Percentiles rank a stretch among this genome's conserved stretches.
phyloP scores from a whole-genome alignment of 2,113 vertebrate species.

The Zosterops borbonicus region DNA sequence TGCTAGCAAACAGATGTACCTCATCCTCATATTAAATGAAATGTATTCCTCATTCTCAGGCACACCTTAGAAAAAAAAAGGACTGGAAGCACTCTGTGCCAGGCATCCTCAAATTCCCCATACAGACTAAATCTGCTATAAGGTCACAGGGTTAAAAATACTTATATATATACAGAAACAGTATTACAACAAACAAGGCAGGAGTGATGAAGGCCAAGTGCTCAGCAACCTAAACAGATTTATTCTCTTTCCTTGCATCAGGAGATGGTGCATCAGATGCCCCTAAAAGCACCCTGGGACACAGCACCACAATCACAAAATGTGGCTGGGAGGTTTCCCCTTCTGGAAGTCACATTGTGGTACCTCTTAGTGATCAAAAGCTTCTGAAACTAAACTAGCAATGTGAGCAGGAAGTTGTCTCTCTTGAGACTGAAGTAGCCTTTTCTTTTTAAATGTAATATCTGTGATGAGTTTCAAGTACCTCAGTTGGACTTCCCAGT shows the following conservation, averaged over 20 bases:
- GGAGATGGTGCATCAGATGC: not conserved
- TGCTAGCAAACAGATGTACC: not conserved
- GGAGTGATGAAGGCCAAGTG: not conserved
- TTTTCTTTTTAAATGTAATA: not conserved
- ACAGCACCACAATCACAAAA: rapidly evolving
- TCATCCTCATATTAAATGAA: not conserved
- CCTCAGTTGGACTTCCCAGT: not conserved
- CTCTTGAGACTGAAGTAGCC: not conserved
- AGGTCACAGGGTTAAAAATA: not conserved
- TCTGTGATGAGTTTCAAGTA: not conserved
- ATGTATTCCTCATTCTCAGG: not conserved
- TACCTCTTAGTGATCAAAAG: not conserved
- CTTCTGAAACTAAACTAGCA: not conserved
- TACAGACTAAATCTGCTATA: not conserved
- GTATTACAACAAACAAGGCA: not conserved
- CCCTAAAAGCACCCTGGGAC: not conserved
- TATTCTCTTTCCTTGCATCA: not conserved
- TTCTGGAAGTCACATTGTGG: rapidly evolving
- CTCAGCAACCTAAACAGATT: not conserved
- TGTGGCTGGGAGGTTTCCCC: rapidly evolving
- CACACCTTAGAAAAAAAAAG: not conserved
- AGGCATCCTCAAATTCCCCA: not conserved
- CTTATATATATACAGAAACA: not conserved
- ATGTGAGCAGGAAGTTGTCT: not conserved
- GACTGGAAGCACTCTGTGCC: not conserved